phyloP scores from a whole-genome alignment of 2,113 vertebrate genomes.

The Nibea albiflora region DNA sequence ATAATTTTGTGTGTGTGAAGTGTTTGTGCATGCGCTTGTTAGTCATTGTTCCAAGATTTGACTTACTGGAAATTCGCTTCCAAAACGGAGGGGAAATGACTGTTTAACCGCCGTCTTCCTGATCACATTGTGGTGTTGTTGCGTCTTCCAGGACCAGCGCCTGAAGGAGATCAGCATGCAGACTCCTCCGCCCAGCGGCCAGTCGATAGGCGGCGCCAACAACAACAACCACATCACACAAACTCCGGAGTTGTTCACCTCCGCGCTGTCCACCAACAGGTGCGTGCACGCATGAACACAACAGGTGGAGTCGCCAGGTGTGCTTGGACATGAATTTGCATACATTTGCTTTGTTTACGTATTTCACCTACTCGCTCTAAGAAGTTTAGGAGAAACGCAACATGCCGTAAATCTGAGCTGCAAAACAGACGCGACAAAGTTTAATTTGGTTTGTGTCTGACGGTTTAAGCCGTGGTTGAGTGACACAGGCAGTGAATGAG shows the following conservation, averaged over 20 bases:
- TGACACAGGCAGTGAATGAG: too few species aligned
- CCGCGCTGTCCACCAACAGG: conserved; percentile 87
- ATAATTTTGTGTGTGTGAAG: background rate
- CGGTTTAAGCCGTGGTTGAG: too few species aligned
- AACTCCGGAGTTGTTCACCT: conserved; percentile 86
- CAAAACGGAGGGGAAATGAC: background rate
- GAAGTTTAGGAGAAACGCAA: too few species aligned
- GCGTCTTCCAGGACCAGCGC: conserved; percentile 86
- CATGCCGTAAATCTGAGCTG: too few species aligned
- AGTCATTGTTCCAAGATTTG: background rate
- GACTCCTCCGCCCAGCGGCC: conserved; percentile 89
- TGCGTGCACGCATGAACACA: conserved; percentile 48
- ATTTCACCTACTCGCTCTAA: too few species aligned
- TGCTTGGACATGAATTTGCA: too few species aligned
- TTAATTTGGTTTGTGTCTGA: too few species aligned
- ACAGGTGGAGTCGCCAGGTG: too few species aligned
- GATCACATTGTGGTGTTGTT: conserved; percentile 17
- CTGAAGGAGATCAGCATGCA: conserved; percentile 89
- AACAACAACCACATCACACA: conserved; percentile 83
- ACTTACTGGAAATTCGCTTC: conserved; percentile 38
- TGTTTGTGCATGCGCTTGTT: background rate
- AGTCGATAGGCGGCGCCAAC: conserved; percentile 86
- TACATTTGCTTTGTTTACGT: too few species aligned
- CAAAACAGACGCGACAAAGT: too few species aligned
- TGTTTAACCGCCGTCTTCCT: conserved; percentile 37